A percentile compares a stretch with the other conserved stretches of the same genome.
These are phyloP conservation scores for Drosophila mojavensis DNA, from an alignment of 1,140 invertebrate species.

Conservation along the genomic window DNA sequence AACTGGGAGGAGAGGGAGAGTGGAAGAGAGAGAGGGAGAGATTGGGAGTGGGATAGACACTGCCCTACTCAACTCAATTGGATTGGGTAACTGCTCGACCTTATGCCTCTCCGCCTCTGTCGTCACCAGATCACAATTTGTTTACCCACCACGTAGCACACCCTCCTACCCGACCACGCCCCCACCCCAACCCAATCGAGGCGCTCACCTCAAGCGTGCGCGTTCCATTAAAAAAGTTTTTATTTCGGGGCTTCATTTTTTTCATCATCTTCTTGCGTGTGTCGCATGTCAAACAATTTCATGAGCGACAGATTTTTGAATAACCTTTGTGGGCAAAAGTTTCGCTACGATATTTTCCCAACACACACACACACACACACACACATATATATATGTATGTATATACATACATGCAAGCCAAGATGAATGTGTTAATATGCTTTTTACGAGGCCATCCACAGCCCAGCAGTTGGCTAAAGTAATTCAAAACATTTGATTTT, in stretches of 20 bases:
- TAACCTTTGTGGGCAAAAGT: slow-evolving; percentile 32
- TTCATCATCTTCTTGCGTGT: slow-evolving; percentile 23
- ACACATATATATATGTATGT: not conserved
- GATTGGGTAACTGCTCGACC: too few species aligned
- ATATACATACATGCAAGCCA: not conserved
- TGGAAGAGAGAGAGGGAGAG: too few species aligned
- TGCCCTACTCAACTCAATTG: too few species aligned
- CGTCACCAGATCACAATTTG: not conserved
- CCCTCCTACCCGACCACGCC: too few species aligned
- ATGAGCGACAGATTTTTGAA: slow-evolving; percentile 43
- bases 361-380: not conserved
- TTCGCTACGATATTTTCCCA: slow-evolving; percentile 12
- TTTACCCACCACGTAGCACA: not conserved
- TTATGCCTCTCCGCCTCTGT: not conserved
- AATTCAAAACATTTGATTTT: too few species aligned
- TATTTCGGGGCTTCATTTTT: slow-evolving; percentile 21
- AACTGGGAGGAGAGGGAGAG: too few species aligned
- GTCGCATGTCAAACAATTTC: slow-evolving; percentile 50
- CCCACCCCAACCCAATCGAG: too few species aligned
- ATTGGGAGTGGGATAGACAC: too few species aligned
- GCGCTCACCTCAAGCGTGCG: not conserved
- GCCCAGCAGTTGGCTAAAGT: too few species aligned
- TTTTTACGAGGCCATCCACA: not conserved
- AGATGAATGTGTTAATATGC: slow-evolving; percentile 4
- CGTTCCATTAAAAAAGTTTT: slow-evolving; percentile 44